These are phyloP conservation scores for Pristionchus fissidentatus DNA, from an alignment of 2,888 invertebrate genomes.

Conservation along the genomic window DNA sequence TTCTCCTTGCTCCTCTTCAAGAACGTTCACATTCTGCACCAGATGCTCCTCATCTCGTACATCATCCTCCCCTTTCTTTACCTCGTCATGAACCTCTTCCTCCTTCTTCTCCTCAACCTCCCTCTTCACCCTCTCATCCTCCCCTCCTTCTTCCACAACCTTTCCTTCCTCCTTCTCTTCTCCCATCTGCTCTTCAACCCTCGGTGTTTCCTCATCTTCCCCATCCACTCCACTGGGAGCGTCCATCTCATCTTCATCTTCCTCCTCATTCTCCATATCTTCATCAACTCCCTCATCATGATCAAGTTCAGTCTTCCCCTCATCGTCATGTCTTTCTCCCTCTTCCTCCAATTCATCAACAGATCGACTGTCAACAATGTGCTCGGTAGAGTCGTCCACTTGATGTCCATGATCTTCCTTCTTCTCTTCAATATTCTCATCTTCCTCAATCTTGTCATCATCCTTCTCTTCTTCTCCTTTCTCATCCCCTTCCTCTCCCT, in stretches of 20 bases:
- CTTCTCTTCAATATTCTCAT: not conserved
- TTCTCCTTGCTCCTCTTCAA: not conserved
- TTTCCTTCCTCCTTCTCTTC: not conserved
- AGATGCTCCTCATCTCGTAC: not conserved
- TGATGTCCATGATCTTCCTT: not conserved
- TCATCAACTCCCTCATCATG: not conserved
- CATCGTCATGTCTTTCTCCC: not conserved
- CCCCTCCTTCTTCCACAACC: not conserved
- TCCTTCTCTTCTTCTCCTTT: not conserved
- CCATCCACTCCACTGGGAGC: not conserved
- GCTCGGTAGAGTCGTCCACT: not conserved
- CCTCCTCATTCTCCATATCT: not conserved
- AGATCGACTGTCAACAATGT: slow-evolving; percentile 4
- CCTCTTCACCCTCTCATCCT: not conserved
- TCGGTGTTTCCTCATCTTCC: not conserved
- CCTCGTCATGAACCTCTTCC: not conserved
- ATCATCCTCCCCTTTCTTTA: not conserved
- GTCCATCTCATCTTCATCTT: not conserved
- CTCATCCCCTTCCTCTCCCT: not conserved
- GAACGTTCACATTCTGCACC: not conserved
- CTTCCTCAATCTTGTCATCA: not conserved
- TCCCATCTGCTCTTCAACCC: not conserved
- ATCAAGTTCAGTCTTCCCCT: not conserved
- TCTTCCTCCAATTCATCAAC: not conserved
- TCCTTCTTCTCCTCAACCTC: not conserved